Base-by-base conservation (phyloP, 2,888 invertebrate species). In the Aquatica leii region DNA sequence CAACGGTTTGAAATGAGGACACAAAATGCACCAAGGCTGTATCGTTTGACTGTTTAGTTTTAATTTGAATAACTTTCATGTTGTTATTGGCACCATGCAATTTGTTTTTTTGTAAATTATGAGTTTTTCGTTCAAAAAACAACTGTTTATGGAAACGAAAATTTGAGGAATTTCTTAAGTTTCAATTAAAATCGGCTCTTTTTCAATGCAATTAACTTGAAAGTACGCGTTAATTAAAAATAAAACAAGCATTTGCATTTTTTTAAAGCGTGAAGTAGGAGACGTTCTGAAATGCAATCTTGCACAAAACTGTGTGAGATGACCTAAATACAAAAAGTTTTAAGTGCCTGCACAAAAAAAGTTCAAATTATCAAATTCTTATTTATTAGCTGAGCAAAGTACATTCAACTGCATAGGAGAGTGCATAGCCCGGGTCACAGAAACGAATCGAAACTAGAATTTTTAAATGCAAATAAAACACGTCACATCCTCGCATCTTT, bases 1-100 rank as follows among this genome's bases (percentile, higher is more conserved):
- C 79, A 80, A 79, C 73, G 80, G 70, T 78, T 78, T 71, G 78
- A 80, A 81, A 76, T 80, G 80, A 77, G 81, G 81, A 80, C 81
- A 78, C 78, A 76, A 78, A 79, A 77, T 79, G 76, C 78, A 77
- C 74, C 80, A 80, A 80, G 80, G 80, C 77, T 77, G 77, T 71
- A 75, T 75, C 73, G 73, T 79, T 79, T 78, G 75, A 53, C 65
- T 64, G 59, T 51, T 53, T 59, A 57, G 65, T 57, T 60, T 55
- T 57, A 59, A 65, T 57, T 59, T 65, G 50, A 50, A 55, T 63
- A 54, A 24, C 54, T 59, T 56, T 40, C 46, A 18, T 46, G 46
- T 46, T 46, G 24, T 24, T 24, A 24, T 24, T 24, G 24, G 6
- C 24, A 6, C 4, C 24, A 24, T 24, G 2, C 24, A 6, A 4